Evolutionary conservation across 1,140 invertebrate species (phyloP), one percentile per base, ranked within the genome.

Genomic region (Tetragonula clypearis): DNA sequence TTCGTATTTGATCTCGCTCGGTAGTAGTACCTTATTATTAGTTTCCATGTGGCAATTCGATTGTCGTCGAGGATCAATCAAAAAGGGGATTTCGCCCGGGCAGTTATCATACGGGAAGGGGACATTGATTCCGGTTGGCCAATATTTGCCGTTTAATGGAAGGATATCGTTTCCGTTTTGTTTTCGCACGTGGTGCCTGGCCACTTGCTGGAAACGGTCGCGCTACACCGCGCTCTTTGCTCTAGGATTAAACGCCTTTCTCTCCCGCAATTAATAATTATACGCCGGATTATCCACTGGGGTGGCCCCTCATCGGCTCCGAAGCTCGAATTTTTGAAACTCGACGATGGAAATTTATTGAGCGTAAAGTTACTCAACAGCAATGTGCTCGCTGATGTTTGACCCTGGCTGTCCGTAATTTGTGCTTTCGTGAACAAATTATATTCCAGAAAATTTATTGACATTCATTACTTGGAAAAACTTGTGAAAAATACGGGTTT

Each of bases 111-210:
- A 65, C 9, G 58, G 17, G n/a, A 56, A 56, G 23, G 72, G 41
- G 53, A 84, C 62, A 72, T 71, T 78, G 78, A 55, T 85, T 74
- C 58, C 74, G 74, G 74, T 85, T 73, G 56, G 2, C 56, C 30
- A 76, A 76, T 85, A 88, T 88, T 82, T 85, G 87, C 74, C 78
- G 73, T 88, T 76, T 84, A 66, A 75, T 75, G 65, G 56, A 6
- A 73, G 62, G 49, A 69, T 66, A 58, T 26, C 62, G 53, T 77
- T 62, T 23, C 26, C n/a, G 80, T 83, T 17, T 41, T 53, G 35
- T 68, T 55, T 62, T 76, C 72, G 26, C 49, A 68, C 49, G 23
- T 68, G 71, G 21, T 26, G n/a, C n/a, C 5, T 21, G 35, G 12
- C 2, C 69, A 23, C 23, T 49, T 35, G 14, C 35, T 15, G 72